Evolutionary conservation across 2,113 vertebrate genomes (phyloP), one percentile per base, ranked within the genome.

Genomic region (Agelaius phoeniceus): DNA sequence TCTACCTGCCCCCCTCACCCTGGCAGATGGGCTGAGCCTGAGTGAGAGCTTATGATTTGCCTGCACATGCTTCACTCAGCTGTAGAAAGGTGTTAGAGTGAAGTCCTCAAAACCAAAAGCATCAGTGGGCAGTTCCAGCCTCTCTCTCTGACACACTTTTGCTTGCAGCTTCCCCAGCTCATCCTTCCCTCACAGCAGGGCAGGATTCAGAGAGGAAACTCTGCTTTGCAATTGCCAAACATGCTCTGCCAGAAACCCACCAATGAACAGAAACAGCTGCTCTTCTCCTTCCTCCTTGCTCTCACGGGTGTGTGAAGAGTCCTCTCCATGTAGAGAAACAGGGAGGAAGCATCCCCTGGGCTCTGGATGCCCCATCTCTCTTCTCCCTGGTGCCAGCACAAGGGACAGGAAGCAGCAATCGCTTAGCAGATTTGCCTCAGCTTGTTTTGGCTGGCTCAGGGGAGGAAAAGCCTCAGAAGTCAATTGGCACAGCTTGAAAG

Each of bases 401-500:
- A 59, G 74, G 18, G 8, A 11, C 30, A 77, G 71, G 84, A 90
- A 83, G 82, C 19, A 94, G 74, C 51, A 62, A 15, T 39, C 0
- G 0, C 57, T 84, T 48, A 49, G 65, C 37, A 73, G 55, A 74
- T 59, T 83, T 83, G 35, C 46, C 63, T 87, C 4, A 2, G 27
- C 37, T 92, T 4, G 0, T 76, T 84, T 82, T 2, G 9, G 35
- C 63, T 67, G 52, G 22, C 24, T 92, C 11, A 15, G 21, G 37
- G 65, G 26, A 74, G 48, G 30, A 92, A 83, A 81, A 94, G 48
- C 57, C 49, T 90, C 57, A 89, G 61, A 93, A 95, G 48, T 63
- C 54, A 90, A 74, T 13, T 75, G 57, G 55, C 80, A 88, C 41
- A 84, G 39, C 59, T 93, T 94, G 92, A 94, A 86, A 94, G 82